A percentile compares a stretch with the other conserved stretches of the same genome.
Conservation (phyloP, 92 coral and sea anemone species). For the Heliopora coerulea region DNA sequence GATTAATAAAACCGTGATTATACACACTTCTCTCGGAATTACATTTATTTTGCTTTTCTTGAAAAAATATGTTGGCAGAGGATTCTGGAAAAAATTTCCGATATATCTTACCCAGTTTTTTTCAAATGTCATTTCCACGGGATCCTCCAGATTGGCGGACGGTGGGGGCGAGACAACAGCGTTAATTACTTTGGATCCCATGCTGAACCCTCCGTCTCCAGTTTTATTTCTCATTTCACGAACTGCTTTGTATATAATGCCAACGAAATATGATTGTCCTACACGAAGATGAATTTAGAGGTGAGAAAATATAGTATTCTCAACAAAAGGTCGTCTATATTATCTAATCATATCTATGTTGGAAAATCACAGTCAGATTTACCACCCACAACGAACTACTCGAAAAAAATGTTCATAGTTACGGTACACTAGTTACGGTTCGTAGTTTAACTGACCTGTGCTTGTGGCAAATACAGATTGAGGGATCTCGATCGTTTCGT, state of each 20-base stretch:
- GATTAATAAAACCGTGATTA: no score
- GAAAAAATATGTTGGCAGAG: no score
- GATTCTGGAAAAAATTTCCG: no score
- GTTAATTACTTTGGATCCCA: slow-evolving; percentile 27
- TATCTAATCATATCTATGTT: neutral
- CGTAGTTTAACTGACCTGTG: no score
- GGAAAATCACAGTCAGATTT: no score
- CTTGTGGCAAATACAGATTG: slow-evolving; percentile 19
- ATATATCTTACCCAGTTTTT: slow-evolving; percentile 15
- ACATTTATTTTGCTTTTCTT: no score
- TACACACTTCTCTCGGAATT: no score
- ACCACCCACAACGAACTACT: no score
- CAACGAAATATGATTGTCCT: slow-evolving; percentile 37
- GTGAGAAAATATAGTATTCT: neutral
- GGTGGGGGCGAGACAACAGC: slow-evolving; percentile 6
- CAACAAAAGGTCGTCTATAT: neutral
- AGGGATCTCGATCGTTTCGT: slow-evolving; percentile 23
- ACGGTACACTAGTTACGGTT: no score
- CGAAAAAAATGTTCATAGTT: no score
- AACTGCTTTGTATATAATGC: slow-evolving; percentile 21
- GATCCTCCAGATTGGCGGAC: neutral
- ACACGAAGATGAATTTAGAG: neutral
- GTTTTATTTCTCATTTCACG: slow-evolving; percentile 28
- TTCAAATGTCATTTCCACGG: slow-evolving; percentile 28
- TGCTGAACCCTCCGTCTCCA: neutral